Evolutionary conservation across 2,113 vertebrate species (phyloP).

Genomic region (Syrmaticus mikado): DNA sequence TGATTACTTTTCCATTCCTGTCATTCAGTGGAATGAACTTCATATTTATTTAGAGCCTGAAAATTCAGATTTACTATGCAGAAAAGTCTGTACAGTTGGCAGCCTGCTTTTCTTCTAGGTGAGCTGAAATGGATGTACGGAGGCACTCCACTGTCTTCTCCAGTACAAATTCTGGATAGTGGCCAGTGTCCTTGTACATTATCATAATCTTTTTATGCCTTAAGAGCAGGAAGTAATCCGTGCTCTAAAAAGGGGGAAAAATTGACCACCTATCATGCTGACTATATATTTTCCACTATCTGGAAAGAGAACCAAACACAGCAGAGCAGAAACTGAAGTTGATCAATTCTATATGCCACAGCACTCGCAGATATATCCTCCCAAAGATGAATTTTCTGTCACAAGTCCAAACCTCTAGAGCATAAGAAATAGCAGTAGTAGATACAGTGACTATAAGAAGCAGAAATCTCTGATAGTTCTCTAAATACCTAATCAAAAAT

Average conservation of each 20-base stretch:
- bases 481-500: constrained; percentile 59
- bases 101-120: not conserved
- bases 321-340: constrained; percentile 48
- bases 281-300: not conserved
- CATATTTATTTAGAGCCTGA: constrained; percentile 36
- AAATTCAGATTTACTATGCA: constrained; percentile 12
- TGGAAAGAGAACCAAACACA: constrained; percentile 14
- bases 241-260: not conserved
- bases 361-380: constrained; percentile 39
- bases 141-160: not conserved
- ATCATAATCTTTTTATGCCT: not conserved
- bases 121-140: not conserved
- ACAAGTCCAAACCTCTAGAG: constrained; percentile 47
- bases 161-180: not conserved
- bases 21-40: constrained; percentile 47
- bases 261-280: not conserved
- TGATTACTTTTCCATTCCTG: constrained; percentile 49
- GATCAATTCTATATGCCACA: constrained; percentile 47
- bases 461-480: constrained; percentile 42
- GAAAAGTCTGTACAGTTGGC: not conserved
- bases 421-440: constrained; percentile 4
- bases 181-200: constrained; percentile 5
- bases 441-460: constrained; percentile 39
- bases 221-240: constrained; percentile 54
- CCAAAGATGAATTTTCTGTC: constrained; percentile 51